Percentiles rank a stretch among this genome's conserved stretches.
Evolutionary conservation across 2,113 vertebrate genomes (phyloP).

Genomic region (Xyrauchen texanus): DNA sequence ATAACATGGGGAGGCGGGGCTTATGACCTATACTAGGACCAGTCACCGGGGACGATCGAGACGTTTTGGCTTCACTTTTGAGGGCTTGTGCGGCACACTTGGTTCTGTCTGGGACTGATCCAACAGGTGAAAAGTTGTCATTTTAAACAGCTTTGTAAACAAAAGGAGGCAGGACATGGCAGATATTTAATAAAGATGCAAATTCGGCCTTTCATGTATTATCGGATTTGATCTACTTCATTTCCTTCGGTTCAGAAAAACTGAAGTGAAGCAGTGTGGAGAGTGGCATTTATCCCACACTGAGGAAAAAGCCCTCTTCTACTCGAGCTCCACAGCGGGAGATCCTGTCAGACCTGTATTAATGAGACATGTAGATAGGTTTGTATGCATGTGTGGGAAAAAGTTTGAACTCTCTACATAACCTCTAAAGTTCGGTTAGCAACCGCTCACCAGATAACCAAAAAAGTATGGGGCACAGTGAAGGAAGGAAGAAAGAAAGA

Average conservation of each 20-base stretch:
- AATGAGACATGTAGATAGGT: constrained; percentile 30
- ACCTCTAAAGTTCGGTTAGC: no score
- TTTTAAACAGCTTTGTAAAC: background rate
- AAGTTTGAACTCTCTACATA: constrained; percentile 4
- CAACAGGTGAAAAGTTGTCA: background rate
- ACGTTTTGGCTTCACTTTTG: no score
- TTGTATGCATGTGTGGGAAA: background rate
- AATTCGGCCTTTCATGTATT: background rate
- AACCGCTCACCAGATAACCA: no score
- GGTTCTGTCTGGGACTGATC: no score
- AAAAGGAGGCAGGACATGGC: background rate
- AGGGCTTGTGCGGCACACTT: no score
- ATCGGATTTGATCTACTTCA: constrained; percentile 21
- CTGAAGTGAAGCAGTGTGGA: constrained; percentile 1
- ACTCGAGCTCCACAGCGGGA: constrained; percentile 21
- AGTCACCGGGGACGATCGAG: no score
- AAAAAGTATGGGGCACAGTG: no score
- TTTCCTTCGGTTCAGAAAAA: constrained; percentile 16
- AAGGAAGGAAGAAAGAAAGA: no score
- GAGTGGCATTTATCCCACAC: constrained; percentile 37
- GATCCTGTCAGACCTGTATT: constrained; percentile 34
- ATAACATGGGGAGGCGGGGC: no score
- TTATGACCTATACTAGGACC: no score
- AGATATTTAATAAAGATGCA: constrained; percentile 5
- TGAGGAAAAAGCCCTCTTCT: constrained; percentile 1